phyloP scores from a whole-genome alignment of 2,797 vertebrate species.

The Atherinosoma microstoma region DNA sequence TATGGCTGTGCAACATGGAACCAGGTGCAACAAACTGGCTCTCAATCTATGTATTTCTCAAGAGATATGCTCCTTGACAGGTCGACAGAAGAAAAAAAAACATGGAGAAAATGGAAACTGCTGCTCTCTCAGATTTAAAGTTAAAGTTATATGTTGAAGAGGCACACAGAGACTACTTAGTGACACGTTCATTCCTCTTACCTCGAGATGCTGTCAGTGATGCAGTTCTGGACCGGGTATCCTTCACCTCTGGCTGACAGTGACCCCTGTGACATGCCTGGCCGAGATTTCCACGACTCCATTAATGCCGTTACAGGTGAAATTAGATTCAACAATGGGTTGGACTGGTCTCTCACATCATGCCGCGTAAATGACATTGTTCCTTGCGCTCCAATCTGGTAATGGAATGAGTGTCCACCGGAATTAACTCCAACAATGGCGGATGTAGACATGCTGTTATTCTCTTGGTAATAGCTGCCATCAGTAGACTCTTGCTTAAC shows the following conservation, averaged over 20 bases:
- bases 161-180: not conserved
- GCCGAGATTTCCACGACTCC: constrained; percentile 94
- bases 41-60: constrained; percentile 40
- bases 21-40: constrained; percentile 44
- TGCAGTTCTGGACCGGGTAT: constrained; percentile 93
- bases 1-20: constrained; percentile 45
- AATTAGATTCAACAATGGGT: constrained; percentile 97
- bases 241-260: constrained; percentile 91
- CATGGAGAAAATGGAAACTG: not conserved
- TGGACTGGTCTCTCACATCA: constrained; percentile 92
- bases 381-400: constrained; percentile 98
- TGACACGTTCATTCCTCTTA: constrained; percentile 65
- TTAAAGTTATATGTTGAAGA: not conserved
- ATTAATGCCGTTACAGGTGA: constrained; percentile 93
- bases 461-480: constrained; percentile 95
- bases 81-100: constrained; percentile 13
- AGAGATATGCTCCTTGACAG: constrained; percentile 25
- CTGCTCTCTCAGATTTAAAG: not conserved
- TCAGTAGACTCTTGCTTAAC: constrained; percentile 97
- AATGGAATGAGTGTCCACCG: constrained; percentile 98
- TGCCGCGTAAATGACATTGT: constrained; percentile 96
- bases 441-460: constrained; percentile 90
- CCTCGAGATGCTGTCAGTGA: constrained; percentile 92
- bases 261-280: constrained; percentile 84
- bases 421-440: constrained; percentile 99